These are phyloP conservation scores for Danio kyathit DNA, from an alignment of 2,797 vertebrate genomes.

Conservation along the genomic window DNA sequence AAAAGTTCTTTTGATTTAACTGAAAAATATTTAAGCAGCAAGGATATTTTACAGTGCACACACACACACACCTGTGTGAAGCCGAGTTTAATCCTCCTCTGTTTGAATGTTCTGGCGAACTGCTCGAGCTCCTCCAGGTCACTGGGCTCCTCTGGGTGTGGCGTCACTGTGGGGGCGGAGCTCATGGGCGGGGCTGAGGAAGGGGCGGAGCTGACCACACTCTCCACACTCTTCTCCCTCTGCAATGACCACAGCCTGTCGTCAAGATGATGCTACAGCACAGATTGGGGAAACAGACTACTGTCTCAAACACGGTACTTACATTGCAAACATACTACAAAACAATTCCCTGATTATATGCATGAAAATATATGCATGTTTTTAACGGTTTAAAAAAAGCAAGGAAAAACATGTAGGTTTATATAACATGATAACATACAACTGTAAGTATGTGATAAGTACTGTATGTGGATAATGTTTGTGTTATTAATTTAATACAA, in stretches of 20 bases:
- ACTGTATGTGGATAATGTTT: no score
- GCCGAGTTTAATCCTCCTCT: constrained; percentile 91
- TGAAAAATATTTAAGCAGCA: neutral
- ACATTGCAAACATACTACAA: neutral
- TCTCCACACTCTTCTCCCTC: constrained; percentile 79
- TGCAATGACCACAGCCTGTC: constrained; percentile 62
- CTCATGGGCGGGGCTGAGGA: constrained; percentile 66
- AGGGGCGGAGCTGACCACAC: constrained; percentile 62
- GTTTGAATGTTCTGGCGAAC: constrained; percentile 93
- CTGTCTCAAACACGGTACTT: constrained; percentile 32
- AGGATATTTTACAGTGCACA: neutral
- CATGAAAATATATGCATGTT: no score
- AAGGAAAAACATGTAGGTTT: neutral
- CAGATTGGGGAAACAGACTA: constrained; percentile 50
- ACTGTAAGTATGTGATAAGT: no score
- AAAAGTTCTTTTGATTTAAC: neutral
- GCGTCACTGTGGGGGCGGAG: constrained; percentile 67
- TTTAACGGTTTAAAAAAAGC: neutral
- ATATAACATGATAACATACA: no score
- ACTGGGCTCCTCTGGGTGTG: constrained; percentile 87
- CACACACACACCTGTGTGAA: constrained; percentile 86
- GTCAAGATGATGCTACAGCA: constrained; percentile 55
- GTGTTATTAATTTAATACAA: no score
- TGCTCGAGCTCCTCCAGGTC: constrained; percentile 93
- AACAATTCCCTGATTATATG: neutral